These are phyloP conservation scores for Drosophila sp. DNA, from an alignment of 1,140 invertebrate genomes.

Conservation along the genomic window DNA sequence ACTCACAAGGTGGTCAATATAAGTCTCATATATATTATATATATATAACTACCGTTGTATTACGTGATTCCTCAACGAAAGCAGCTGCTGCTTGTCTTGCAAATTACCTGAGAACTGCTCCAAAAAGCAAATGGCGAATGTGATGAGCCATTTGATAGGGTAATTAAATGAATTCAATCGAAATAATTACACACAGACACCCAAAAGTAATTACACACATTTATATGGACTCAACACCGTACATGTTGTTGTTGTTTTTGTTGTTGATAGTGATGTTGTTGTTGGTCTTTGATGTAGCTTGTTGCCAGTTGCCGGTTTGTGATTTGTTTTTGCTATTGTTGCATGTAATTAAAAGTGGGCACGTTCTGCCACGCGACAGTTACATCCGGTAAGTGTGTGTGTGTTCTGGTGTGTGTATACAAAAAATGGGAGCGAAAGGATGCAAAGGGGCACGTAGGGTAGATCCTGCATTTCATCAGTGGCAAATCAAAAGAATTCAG, in stretches of 20 bases:
- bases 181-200: constrained; percentile 39
- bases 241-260: constrained; percentile 3
- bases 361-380: constrained; percentile 39
- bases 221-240: constrained; percentile 29
- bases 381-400: constrained; percentile 14
- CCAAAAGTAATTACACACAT: constrained; percentile 46
- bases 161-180: constrained; percentile 42
- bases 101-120: constrained; percentile 8
- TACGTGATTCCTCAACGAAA: too few species aligned
- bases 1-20: too few species aligned
- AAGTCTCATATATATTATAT: too few species aligned
- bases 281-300: constrained; percentile 2
- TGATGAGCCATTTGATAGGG: constrained; percentile 25
- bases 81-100: constrained; percentile 5
- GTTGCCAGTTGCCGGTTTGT: constrained; percentile 3
- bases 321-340: constrained; percentile 44
- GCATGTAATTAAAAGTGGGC: constrained; percentile 51
- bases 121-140: constrained; percentile 19
- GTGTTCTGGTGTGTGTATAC: not conserved
- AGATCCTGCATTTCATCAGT: constrained; percentile 39
- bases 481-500: constrained; percentile 48
- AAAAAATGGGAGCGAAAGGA: not conserved
- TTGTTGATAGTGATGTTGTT: not conserved
- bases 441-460: not conserved
- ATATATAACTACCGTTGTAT: too few species aligned